Base-by-base conservation (phyloP, 2,888 invertebrate genomes). In the Proisotoma minuta region DNA sequence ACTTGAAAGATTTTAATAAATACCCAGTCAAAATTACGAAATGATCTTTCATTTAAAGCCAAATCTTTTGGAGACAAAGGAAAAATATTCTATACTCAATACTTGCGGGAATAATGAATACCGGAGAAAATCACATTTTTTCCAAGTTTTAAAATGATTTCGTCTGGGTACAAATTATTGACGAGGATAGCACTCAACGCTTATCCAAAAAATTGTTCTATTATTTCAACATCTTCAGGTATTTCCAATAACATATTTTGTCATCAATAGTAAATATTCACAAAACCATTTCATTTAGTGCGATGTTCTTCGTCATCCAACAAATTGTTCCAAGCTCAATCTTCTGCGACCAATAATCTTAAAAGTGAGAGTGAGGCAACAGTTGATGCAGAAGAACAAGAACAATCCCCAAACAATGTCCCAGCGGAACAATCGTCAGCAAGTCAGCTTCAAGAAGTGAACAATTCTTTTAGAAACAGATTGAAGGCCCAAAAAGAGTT, bases 401-500 rank as follows among this genome's bases (percentile, higher is more conserved):
- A 18, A 47, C 5, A 8, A 8, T n/a, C 10, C n/a, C 10, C 5
- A 10, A 10, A 18, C 5, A 47, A 18, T 5, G n/a, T 8, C 47
- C 5, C 8, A 5, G 47, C n/a, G 5, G n/a, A 47, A 18, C 5
- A 47, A 18, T 10, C 5, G 15, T 47, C 20, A 47, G 20, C 10
- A 10, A 8, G 5, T 10, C 8, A 34, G 34, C 12, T 8, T 34
- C 34, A 15, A 34, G 10, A 10, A 15, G 15, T 34, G 34, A 34
- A 15, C 12, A 8, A 8, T 10, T 34, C 34, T 34, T 8, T 34
- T 8, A 23, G 27, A 39, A 4, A 20, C 22, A 18, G 54, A 22
- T 10, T 15, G 24, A 29, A 20, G 2, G 54, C 50, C 2, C 50
- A 62, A 22, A 57, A 40, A 22, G 67, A 71, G 48, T 43, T 62